These are phyloP conservation scores for Anabas testudineus DNA, from an alignment of 2,797 vertebrate species.

Conservation along the genomic window DNA sequence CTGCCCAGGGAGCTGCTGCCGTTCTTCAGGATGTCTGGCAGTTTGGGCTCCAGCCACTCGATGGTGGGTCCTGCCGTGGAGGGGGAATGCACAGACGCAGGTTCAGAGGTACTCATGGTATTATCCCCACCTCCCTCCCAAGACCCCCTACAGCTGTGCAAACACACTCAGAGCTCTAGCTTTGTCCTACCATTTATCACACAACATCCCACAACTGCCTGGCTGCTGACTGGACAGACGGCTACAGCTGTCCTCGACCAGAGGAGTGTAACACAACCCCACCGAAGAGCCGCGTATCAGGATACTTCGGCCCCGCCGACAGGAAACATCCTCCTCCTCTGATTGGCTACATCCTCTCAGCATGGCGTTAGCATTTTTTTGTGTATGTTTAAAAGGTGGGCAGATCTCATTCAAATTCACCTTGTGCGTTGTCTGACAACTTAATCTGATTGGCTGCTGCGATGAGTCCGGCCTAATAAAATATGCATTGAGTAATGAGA, in stretches of 20 bases:
- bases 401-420: constrained; percentile 60
- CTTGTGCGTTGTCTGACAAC: constrained; percentile 41
- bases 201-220: constrained; percentile 18
- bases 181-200: constrained; percentile 22
- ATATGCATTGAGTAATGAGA: constrained; percentile 88
- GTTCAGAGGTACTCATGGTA: constrained; percentile 82
- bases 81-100: constrained; percentile 77
- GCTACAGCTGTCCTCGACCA: constrained; percentile 36
- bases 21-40: constrained; percentile 94
- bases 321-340: constrained; percentile 51
- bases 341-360: constrained; percentile 57
- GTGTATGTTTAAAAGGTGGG: constrained; percentile 55
- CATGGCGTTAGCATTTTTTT: constrained; percentile 27
- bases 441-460: constrained; percentile 79
- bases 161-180: constrained; percentile 15
- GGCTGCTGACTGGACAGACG: constrained; percentile 51
- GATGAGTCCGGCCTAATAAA: constrained; percentile 79
- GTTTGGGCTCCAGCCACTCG: constrained; percentile 96
- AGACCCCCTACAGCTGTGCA: constrained; percentile 38
- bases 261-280: constrained; percentile 58
- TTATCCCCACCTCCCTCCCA: constrained; percentile 31
- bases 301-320: constrained; percentile 53
- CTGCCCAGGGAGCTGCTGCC: constrained; percentile 86
- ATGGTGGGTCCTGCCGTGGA: constrained; percentile 90
- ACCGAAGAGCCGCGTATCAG: constrained; percentile 43